These are phyloP conservation scores for Peromyscus leucopus DNA, from an alignment of 2,113 vertebrate genomes.

Conservation along the genomic window DNA sequence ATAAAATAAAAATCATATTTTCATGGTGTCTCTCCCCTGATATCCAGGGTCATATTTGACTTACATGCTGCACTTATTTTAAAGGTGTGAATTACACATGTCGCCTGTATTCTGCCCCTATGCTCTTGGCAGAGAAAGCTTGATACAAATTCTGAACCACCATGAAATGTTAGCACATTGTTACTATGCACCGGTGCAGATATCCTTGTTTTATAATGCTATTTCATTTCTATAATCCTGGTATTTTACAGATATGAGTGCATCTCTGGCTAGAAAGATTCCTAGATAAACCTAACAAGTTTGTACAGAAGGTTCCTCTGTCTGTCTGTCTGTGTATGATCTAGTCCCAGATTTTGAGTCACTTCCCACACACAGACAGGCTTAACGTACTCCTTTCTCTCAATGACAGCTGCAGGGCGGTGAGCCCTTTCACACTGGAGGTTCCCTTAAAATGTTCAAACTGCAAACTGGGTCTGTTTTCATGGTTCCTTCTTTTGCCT, in stretches of 20 bases:
- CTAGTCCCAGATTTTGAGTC: constrained; percentile 60
- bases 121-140: constrained; percentile 18
- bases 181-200: constrained; percentile 79
- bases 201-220: constrained; percentile 75
- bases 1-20: constrained; percentile 73
- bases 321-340: constrained; percentile 55
- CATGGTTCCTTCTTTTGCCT: background rate
- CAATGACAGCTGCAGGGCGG: background rate
- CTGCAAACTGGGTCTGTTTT: background rate
- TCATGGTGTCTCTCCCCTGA: constrained; percentile 56
- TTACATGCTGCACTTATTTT: constrained; percentile 61
- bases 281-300: constrained; percentile 78
- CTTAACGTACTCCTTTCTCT: background rate
- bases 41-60: constrained; percentile 44
- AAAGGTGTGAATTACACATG: constrained; percentile 29
- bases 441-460: background rate
- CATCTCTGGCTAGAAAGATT: constrained; percentile 57
- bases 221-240: constrained; percentile 76
- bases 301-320: constrained; percentile 64
- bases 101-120: constrained; percentile 15
- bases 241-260: constrained; percentile 69
- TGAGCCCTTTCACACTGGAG: background rate
- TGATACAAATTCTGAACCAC: background rate
- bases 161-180: constrained; percentile 46
- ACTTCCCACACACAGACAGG: background rate